Percentiles rank a stretch among this genome's conserved stretches.
These are phyloP conservation scores for Probosciger aterrimus DNA, from an alignment of 2,113 vertebrate species.

Conservation along the genomic window DNA sequence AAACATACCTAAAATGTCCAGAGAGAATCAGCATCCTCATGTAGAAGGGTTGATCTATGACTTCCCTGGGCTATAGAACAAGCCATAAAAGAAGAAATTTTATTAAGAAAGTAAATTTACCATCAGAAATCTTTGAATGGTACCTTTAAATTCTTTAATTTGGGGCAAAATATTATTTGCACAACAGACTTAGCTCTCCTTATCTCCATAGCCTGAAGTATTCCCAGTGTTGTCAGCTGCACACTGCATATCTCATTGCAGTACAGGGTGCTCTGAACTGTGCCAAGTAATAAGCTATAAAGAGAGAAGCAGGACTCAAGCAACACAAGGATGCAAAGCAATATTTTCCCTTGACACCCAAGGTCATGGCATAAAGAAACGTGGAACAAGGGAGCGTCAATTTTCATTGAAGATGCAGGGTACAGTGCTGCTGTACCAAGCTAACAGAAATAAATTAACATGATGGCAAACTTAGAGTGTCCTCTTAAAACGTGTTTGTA, in stretches of 20 bases:
- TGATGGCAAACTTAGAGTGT: slow-evolving; percentile 33
- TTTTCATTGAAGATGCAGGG: slow-evolving; percentile 62
- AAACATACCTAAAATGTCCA: not conserved
- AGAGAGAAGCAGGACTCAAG: slow-evolving; percentile 65
- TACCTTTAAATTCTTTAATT: slow-evolving; percentile 29
- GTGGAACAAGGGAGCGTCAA: slow-evolving; percentile 48
- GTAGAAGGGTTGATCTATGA: not conserved
- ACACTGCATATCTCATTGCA: slow-evolving; percentile 33
- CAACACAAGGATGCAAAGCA: slow-evolving; percentile 56
- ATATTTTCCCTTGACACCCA: slow-evolving; percentile 77
- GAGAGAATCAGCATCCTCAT: not conserved
- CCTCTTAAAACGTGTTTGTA: slow-evolving; percentile 47
- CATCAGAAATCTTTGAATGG: slow-evolving; percentile 1
- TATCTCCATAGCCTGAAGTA: slow-evolving; percentile 30
- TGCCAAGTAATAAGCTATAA: slow-evolving; percentile 63
- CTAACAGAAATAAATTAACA: slow-evolving; percentile 68
- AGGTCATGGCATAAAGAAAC: slow-evolving; percentile 64
- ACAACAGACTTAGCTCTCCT: not conserved
- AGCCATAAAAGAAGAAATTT: not conserved
- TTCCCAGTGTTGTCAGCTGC: not conserved
- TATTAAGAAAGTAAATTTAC: not conserved
- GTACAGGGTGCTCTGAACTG: slow-evolving; percentile 30
- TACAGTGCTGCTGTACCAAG: slow-evolving; percentile 29
- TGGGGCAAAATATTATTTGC: slow-evolving; percentile 7
- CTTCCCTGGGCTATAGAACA: not conserved